These are phyloP conservation scores for Coleophora deauratella DNA, from an alignment of 2,888 invertebrate species.

Conservation along the genomic window DNA sequence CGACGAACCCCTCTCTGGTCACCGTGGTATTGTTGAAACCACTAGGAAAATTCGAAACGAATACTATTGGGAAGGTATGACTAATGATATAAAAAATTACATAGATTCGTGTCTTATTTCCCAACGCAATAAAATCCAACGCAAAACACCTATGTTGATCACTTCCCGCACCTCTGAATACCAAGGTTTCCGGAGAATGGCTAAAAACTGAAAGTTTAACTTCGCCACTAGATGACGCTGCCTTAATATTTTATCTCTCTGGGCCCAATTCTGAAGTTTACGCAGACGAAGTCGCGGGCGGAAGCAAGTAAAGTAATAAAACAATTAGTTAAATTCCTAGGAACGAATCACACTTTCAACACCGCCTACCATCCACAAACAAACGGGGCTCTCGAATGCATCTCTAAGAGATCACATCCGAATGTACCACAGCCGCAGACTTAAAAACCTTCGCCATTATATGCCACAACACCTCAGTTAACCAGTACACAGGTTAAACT, in stretches of 20 bases:
- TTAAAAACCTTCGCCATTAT: slow-evolving; percentile 24
- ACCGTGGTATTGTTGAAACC: slow-evolving; percentile 26
- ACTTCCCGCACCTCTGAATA: slow-evolving; percentile 26
- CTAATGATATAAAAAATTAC: slow-evolving; percentile 24
- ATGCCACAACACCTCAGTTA: slow-evolving; percentile 29
- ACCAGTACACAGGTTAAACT: slow-evolving; percentile 23
- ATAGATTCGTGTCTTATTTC: slow-evolving; percentile 21
- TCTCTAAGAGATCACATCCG: slow-evolving; percentile 24
- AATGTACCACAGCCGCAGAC: slow-evolving; percentile 23
- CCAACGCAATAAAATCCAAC: too few relatives aligned
- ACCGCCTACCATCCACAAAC: slow-evolving; percentile 31
- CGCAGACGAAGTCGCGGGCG: slow-evolving; percentile 28
- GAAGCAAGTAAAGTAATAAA: slow-evolving; percentile 26
- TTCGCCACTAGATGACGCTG: slow-evolving; percentile 30
- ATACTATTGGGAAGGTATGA: slow-evolving; percentile 31
- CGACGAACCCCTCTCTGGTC: slow-evolving; percentile 26
- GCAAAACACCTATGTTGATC: slow-evolving; percentile 28
- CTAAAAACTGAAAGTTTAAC: too few relatives aligned
- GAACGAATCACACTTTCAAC: slow-evolving; percentile 24
- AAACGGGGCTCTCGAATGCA: slow-evolving; percentile 26
- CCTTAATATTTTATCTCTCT: slow-evolving; percentile 27
- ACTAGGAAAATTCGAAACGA: slow-evolving; percentile 24
- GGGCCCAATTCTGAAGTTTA: too few relatives aligned
- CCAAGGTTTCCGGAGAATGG: too few relatives aligned
- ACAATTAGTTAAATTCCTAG: slow-evolving; percentile 27